Evolutionary conservation across 2,113 vertebrate genomes (phyloP), one percentile per base, ranked within the genome.

Genomic region (Marcusenius ussheri): DNA sequence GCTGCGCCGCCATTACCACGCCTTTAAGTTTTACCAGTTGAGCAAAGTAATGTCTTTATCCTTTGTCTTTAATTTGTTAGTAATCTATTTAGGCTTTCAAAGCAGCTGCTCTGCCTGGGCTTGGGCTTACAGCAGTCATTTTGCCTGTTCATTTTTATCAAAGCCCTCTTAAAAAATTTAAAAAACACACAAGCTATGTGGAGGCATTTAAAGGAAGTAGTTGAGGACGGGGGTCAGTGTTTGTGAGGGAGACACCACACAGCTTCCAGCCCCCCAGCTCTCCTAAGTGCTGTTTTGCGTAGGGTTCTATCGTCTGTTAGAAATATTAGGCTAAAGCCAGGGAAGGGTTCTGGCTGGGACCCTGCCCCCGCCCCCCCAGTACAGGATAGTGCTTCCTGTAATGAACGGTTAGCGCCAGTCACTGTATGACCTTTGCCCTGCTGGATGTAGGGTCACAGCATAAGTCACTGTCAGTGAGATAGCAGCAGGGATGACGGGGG

Each of bases 311-410:
- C 89, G 86, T n/a, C 83, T 85, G 91, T 91, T 90, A 93, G 89
- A 90, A 85, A 92, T 93, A 93, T 91, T 88, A 62, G 10, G 24
- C 51, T 8, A 91, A 27, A 66, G 46, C 62, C 7, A 8, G 21
- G 87, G 49, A 31, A 11, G n/a, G 47, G 9, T 62, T 90, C 92
- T 89, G 93, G 92, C 88, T 35, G 17, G 49, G 42, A 50, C 17
- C 87, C 24, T 11, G 89, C 35, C 35, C 2, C 35, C 49, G 11
- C 49, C 49, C 13, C 91, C 91, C 91, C 89, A 91, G 90, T 91
- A 89, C 92, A 91, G 91, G 91, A 88, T 89, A 91, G 88, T 87
- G 53, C 89, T 92, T 93, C 94, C 91, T 92, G 83, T n/a, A 77
- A 74, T 11, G 27, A 31, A 35, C 35, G 66, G 66, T 74, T n/a